Evolutionary conservation across 2,113 vertebrate genomes (phyloP).

Genomic region (Xerus inauris): DNA sequence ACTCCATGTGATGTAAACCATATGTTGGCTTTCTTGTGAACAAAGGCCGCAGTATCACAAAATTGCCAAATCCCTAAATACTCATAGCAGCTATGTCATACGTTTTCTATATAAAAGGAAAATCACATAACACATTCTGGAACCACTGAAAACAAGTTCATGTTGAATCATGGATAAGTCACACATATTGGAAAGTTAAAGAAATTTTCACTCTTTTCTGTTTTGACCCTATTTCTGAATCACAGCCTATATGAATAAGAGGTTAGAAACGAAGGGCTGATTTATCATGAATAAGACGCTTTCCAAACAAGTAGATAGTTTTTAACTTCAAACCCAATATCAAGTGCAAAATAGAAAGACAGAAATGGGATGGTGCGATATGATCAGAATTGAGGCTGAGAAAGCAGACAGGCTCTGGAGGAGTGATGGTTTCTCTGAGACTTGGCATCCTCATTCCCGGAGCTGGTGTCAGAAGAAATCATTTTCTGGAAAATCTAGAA

Average conservation of each 20-base stretch:
- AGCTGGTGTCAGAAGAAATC: background rate
- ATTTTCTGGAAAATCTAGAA: background rate
- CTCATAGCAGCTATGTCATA: background rate
- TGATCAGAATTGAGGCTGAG: background rate
- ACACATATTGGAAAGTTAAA: background rate
- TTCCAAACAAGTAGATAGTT: background rate
- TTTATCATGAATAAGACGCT: background rate
- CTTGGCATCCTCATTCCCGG: no score
- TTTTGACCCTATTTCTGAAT: background rate
- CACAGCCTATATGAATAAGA: background rate
- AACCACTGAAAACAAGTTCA: background rate
- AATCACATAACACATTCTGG: background rate
- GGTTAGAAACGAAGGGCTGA: background rate
- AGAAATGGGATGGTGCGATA: background rate
- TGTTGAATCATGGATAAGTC: background rate
- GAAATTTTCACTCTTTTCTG: background rate
- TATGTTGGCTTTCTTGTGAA: background rate
- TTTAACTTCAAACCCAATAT: background rate
- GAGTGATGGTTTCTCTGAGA: rapidly evolving
- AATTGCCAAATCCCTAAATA: background rate
- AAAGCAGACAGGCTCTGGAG: background rate
- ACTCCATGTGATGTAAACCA: background rate
- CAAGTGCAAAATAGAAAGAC: background rate
- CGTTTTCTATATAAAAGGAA: background rate
- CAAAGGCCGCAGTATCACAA: background rate